Percentiles rank a stretch among this genome's conserved stretches.
These are phyloP conservation scores for Apantesis nais DNA, from an alignment of 2,888 invertebrate species.

Conservation along the genomic window DNA sequence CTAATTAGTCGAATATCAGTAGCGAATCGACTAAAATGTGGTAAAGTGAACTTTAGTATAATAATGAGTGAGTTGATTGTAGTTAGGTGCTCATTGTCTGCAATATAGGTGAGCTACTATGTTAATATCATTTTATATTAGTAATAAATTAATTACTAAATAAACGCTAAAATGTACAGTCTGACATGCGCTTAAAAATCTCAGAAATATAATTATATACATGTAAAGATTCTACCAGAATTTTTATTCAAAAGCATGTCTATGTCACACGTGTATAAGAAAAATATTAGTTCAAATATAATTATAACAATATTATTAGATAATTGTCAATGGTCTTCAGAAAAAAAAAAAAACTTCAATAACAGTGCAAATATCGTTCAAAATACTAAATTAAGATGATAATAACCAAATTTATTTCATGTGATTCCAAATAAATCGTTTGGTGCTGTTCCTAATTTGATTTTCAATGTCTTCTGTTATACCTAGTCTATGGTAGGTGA, in stretches of 20 bases:
- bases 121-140: slow-evolving; percentile 2
- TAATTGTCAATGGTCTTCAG: neutral
- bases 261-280: too few species aligned
- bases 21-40: slow-evolving; percentile 4
- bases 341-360: neutral
- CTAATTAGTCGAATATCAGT: slow-evolving; percentile 10
- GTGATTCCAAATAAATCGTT: slow-evolving; percentile 57
- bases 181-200: neutral
- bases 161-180: neutral
- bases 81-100: slow-evolving; percentile 35
- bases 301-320: neutral
- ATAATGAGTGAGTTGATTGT: slow-evolving; percentile 30
- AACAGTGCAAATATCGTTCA: slow-evolving; percentile 15
- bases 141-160: neutral
- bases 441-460: slow-evolving; percentile 58
- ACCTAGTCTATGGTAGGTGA: slow-evolving; percentile 46
- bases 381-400: slow-evolving; percentile 3
- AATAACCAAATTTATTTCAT: slow-evolving; percentile 41
- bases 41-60: slow-evolving; percentile 18
- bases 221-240: neutral
- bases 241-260: neutral
- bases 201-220: neutral
- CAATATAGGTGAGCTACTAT: slow-evolving; percentile 12
- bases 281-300: neutral
- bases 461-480: slow-evolving; percentile 36